Conservation (phyloP, 2,888 invertebrate species). For the Allophyes oxyacanthae region DNA sequence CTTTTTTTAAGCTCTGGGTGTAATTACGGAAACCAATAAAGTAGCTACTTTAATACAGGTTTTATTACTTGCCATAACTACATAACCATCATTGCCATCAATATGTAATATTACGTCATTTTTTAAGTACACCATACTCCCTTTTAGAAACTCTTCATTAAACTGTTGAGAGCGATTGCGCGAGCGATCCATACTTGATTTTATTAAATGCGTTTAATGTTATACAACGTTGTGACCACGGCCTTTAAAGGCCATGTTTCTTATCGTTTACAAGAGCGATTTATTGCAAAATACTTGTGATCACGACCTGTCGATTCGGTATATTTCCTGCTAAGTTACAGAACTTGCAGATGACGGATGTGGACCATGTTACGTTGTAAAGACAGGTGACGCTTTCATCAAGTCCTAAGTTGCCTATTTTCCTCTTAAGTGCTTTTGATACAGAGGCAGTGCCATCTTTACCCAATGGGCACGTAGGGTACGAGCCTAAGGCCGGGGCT, state of each 20-base stretch:
- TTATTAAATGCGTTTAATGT: conserved; percentile 37
- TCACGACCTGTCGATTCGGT: conserved; percentile 47
- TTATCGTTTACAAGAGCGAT: conserved; percentile 51
- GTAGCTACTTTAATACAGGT: conserved; percentile 12
- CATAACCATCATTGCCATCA: conserved; percentile 9
- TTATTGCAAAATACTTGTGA: conserved; percentile 60
- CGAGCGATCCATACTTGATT: conserved; percentile 9
- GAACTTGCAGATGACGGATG: conserved; percentile 7
- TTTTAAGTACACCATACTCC: conserved; percentile 14
- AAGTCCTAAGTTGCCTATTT: no score
- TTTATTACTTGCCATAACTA: conserved; percentile 21
- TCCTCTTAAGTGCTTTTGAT: no score
- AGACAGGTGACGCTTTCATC: not conserved
- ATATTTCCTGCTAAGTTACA: conserved; percentile 35
- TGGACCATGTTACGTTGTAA: conserved; percentile 18
- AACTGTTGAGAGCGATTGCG: conserved; percentile 22
- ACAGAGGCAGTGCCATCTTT: no score
- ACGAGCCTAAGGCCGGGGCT: no score
- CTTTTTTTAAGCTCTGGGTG: no score
- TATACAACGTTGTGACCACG: conserved; percentile 54
- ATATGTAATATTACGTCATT: conserved; percentile 18
- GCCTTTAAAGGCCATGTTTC: conserved; percentile 65
- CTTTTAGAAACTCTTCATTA: conserved; percentile 24
- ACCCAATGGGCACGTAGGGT: no score
- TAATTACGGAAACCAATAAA: conserved; percentile 16